Evolutionary conservation across 2,888 invertebrate species (phyloP), one percentile per base, ranked within the genome.

Genomic region (Caradrina kadenii): DNA sequence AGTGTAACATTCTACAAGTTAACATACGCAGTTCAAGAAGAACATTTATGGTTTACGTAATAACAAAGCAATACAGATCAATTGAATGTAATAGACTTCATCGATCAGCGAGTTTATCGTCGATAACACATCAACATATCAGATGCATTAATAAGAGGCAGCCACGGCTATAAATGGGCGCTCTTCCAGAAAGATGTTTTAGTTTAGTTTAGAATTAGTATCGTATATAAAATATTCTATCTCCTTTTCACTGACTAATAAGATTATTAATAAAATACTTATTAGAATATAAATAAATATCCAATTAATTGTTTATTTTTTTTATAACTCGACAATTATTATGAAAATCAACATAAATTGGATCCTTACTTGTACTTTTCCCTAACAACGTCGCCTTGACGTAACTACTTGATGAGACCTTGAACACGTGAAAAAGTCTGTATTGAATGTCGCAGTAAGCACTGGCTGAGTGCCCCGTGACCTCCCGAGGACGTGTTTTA

Each of bases 81-180:
- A 77, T 75, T 75, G 22, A 54, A 64, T 62, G 50, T 50, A 54
- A 62, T 52, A 31, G 45, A 52, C 48, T 73, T 54, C 39, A 62
- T 62, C 58, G 45, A 68, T 80, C 53, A 61, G 42, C 3, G 39
- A 58, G 52, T 55, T 58, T 69, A 65, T 21, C 48, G 63, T 64
- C 68, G 79, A 73, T 69, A 73, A 82, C 73, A 64, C 62, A 61
- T 58, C 69, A 49, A 52, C 50, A 64, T 62, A 65, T 82, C 69
- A 69, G 35, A 50, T 49, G 73, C 53, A 79, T 72, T 84, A 84
- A 76, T 81, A 84, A 65, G 76, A 68, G 49, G 69, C 73, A 68
- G 61, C 76, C 76, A 64, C 49, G 56, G 49, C 53, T 83, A 68
- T 81, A 69, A 69, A 73, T 83, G 76, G 54, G 56, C 26, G 21